These are phyloP conservation scores for Centruroides vittatus DNA, from an alignment of 1,140 invertebrate genomes.

Conservation along the genomic window DNA sequence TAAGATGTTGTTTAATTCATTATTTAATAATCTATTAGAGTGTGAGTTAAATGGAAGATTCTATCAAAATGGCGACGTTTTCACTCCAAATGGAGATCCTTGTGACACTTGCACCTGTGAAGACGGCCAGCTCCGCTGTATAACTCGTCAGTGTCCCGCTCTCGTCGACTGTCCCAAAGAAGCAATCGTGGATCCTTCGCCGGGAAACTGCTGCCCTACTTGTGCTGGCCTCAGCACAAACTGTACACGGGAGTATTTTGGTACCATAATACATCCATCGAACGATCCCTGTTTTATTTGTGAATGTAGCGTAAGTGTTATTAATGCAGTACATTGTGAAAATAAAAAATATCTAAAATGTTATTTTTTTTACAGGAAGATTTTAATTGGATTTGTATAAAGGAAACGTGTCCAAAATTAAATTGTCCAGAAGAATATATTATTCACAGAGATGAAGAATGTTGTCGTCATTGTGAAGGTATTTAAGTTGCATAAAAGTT, in stretches of 20 bases:
- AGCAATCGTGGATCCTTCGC: conserved; percentile 6
- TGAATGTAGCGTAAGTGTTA: conserved; percentile 52
- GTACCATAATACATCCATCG: conserved; percentile 41
- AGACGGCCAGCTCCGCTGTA: conserved; percentile 10
- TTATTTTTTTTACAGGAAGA: conserved; percentile 4
- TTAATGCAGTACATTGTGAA: not conserved
- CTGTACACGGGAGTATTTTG: conserved; percentile 39
- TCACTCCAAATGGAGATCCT: conserved; percentile 3
- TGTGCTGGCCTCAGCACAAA: conserved; percentile 6
- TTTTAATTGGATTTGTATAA: conserved; percentile 11
- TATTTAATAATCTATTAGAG: conserved; percentile 1
- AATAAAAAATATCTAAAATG: not conserved
- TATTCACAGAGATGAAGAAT: conserved; percentile 3
- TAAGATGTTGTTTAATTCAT: no score
- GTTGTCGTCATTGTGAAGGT: conserved; percentile 13
- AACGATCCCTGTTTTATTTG: conserved; percentile 53
- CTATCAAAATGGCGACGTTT: conserved; percentile 5
- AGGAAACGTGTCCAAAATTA: conserved; percentile 7
- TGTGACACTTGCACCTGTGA: conserved; percentile 12
- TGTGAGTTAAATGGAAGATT: conserved; percentile 7
- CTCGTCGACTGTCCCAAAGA: conserved; percentile 9
- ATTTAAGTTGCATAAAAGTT: not conserved
- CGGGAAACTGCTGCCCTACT: conserved; percentile 10
- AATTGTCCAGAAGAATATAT: conserved; percentile 7
- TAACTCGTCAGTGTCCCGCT: conserved; percentile 7